phyloP scores from a whole-genome alignment of 2,113 vertebrate genomes.

The Chaetodon auriga region DNA sequence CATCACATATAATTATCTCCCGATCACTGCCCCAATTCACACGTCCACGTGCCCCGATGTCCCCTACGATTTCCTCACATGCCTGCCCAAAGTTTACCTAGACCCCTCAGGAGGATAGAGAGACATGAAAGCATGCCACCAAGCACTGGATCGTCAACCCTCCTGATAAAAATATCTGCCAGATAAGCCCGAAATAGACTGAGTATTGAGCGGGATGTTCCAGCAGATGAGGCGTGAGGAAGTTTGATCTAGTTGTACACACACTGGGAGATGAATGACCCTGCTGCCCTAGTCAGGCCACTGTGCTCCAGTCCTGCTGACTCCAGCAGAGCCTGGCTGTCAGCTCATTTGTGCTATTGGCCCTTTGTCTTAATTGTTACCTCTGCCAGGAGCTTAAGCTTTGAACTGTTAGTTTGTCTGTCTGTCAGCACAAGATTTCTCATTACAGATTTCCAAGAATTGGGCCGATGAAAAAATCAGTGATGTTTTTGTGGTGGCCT shows the following conservation, averaged over 20 bases:
- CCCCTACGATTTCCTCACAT: slow-evolving; percentile 56
- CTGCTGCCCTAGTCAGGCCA: slow-evolving; percentile 12
- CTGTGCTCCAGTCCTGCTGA: neutral
- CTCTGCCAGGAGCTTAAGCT: no score
- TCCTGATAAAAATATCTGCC: slow-evolving; percentile 65
- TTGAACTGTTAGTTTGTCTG: neutral
- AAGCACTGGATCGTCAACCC: neutral
- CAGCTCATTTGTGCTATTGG: neutral
- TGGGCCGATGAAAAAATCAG: neutral
- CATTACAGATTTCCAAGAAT: neutral
- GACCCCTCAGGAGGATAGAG: slow-evolving; percentile 31
- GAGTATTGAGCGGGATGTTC: slow-evolving; percentile 47
- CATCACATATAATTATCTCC: slow-evolving; percentile 78
- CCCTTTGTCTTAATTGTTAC: neutral
- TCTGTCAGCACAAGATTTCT: neutral
- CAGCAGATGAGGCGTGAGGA: slow-evolving; percentile 53
- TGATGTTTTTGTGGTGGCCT: neutral
- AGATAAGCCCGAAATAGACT: slow-evolving; percentile 72
- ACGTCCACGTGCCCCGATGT: slow-evolving; percentile 28
- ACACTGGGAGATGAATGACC: slow-evolving; percentile 47
- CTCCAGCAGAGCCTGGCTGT: neutral
- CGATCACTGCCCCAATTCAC: slow-evolving; percentile 76
- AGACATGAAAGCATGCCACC: slow-evolving; percentile 59
- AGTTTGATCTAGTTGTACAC: slow-evolving; percentile 38
- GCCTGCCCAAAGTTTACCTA: slow-evolving; percentile 67